A percentile compares a stretch with the other conserved stretches of the same genome.
These are phyloP conservation scores for Sparus aurata DNA, from an alignment of 2,797 vertebrate species.

Conservation along the genomic window DNA sequence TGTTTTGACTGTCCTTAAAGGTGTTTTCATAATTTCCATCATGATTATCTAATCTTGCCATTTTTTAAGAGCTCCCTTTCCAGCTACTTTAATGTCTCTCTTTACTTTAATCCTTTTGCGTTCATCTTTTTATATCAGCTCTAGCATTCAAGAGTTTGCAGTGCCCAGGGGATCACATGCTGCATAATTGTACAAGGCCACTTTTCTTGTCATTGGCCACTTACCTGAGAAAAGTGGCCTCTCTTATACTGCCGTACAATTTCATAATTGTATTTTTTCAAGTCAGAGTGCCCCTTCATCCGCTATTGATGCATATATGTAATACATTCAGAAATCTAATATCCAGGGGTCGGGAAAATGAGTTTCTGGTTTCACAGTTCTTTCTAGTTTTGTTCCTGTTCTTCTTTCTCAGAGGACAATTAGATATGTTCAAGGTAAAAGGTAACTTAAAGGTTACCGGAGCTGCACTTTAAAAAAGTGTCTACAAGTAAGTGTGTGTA, in stretches of 20 bases:
- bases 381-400: background rate
- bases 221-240: conserved; percentile 29
- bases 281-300: conserved; percentile 1
- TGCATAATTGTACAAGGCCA: conserved; percentile 10
- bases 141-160: background rate
- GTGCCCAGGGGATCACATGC: background rate
- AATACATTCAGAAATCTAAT: conserved; percentile 1
- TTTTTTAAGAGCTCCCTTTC: background rate
- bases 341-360: background rate
- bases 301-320: conserved; percentile 7
- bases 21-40: background rate
- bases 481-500: background rate
- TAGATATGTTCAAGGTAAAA: background rate
- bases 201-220: conserved; percentile 31
- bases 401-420: background rate
- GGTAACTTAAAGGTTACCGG: background rate
- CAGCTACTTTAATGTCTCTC: background rate
- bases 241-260: background rate
- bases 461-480: too few species aligned
- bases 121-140: background rate
- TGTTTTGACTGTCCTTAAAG: background rate
- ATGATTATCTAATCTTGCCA: background rate
- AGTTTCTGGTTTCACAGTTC: background rate
- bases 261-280: conserved; percentile 9
- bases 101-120: conserved; percentile 1